A percentile compares a stretch with the other conserved stretches of the same genome.
Evolutionary conservation across 2,113 vertebrate species (phyloP).

Genomic region (Mugil cephalus): DNA sequence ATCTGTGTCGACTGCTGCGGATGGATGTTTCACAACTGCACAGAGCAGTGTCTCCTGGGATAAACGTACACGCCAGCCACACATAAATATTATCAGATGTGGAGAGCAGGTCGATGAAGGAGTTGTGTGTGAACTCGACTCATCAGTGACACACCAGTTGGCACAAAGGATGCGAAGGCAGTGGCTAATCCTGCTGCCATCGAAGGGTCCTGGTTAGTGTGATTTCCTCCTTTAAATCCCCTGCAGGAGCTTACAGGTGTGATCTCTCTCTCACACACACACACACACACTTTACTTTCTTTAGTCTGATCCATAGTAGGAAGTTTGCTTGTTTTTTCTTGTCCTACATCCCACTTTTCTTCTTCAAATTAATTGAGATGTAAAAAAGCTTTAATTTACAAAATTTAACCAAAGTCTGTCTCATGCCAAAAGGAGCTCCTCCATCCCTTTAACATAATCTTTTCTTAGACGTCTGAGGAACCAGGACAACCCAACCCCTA

Average conservation of each 20-base stretch:
- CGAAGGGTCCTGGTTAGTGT: neutral
- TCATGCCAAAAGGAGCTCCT: slow-evolving; percentile 12
- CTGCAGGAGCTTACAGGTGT: slow-evolving; percentile 38
- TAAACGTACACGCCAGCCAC: slow-evolving; percentile 11
- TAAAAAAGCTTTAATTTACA: slow-evolving; percentile 38
- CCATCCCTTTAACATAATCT: slow-evolving; percentile 18
- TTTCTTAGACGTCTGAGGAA: slow-evolving; percentile 45
- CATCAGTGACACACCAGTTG: slow-evolving; percentile 45
- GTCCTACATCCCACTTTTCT: slow-evolving; percentile 39
- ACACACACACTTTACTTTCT: slow-evolving; percentile 42
- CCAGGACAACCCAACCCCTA: too few relatives aligned
- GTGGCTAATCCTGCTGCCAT: slow-evolving; percentile 46
- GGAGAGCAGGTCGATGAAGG: slow-evolving; percentile 8
- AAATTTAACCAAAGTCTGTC: slow-evolving; percentile 19
- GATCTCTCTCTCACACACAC: too few relatives aligned
- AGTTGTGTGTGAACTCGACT: slow-evolving; percentile 37
- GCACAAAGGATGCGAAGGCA: slow-evolving; percentile 38
- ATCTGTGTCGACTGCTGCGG: slow-evolving; percentile 53
- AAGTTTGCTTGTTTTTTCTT: slow-evolving; percentile 47
- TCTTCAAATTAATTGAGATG: slow-evolving; percentile 31
- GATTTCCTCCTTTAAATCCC: slow-evolving; percentile 43
- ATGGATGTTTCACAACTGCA: slow-evolving; percentile 50
- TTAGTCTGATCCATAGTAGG: slow-evolving; percentile 20
- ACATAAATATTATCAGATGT: slow-evolving; percentile 45
- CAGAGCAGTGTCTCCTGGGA: slow-evolving; percentile 47